These are phyloP conservation scores for Hylaeus anthracinus DNA, from an alignment of 1,140 invertebrate species.

Conservation along the genomic window DNA sequence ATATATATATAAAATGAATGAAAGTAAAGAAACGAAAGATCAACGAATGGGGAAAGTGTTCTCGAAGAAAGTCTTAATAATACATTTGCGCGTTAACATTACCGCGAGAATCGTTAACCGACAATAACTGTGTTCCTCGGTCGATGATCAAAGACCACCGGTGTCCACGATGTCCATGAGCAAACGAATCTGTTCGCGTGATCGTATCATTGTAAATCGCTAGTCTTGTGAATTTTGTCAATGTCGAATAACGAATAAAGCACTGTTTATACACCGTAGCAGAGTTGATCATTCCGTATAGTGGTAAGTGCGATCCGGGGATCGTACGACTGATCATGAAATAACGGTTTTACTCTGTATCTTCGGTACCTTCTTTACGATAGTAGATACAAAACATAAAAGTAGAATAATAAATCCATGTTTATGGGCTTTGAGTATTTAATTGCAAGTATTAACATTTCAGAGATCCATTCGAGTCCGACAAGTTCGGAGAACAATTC, in stretches of 20 bases:
- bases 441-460: too few relatives aligned
- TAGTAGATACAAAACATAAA: too few relatives aligned
- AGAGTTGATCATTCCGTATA: conserved; percentile 54
- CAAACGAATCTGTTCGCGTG: not conserved
- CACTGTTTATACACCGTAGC: conserved; percentile 54
- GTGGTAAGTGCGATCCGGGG: not conserved
- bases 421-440: too few relatives aligned
- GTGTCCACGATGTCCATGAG: not conserved
- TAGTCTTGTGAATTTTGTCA: conserved; percentile 49
- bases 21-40: not conserved
- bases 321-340: not conserved
- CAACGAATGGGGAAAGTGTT: conserved; percentile 10
- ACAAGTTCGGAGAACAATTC: too few relatives aligned
- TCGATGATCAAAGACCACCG: not conserved
- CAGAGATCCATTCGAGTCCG: too few relatives aligned
- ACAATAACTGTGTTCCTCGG: conserved; percentile 24
- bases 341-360: too few relatives aligned
- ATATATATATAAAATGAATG: not conserved
- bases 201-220: conserved; percentile 45
- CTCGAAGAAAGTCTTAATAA: not conserved
- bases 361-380: too few relatives aligned
- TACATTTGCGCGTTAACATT: conserved; percentile 1
- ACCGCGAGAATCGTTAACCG: conserved; percentile 14
- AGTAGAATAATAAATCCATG: too few relatives aligned
- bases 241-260: conserved; percentile 58